Evolutionary conservation across 92 coral and sea anemone species (phyloP).

Genomic region (Blastomussa wellsi): DNA sequence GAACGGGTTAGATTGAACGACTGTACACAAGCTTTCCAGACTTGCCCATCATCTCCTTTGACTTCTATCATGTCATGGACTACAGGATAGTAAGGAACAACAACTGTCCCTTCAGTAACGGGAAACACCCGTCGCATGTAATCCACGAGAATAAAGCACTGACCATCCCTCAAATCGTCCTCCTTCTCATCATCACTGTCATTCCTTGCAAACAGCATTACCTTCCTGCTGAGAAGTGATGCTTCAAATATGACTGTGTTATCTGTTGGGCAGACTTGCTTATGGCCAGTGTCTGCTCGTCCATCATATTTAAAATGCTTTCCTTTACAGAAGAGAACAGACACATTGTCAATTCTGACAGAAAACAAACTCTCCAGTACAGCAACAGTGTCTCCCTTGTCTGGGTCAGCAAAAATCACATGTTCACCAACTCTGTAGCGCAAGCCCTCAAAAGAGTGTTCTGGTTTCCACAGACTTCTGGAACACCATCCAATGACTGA

Average conservation of each 20-base stretch:
- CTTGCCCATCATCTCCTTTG: conserved; percentile 60
- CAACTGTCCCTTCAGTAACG: conserved; percentile 66
- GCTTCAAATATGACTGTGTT: conserved; percentile 59
- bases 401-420: too few species aligned
- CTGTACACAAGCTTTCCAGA: conserved; percentile 64
- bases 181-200: conserved; percentile 27
- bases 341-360: too few species aligned
- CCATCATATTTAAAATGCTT: too few species aligned
- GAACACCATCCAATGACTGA: too few species aligned
- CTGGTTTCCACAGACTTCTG: too few species aligned
- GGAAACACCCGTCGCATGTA: conserved; percentile 71
- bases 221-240: conserved; percentile 66
- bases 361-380: too few species aligned
- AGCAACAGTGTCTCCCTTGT: too few species aligned
- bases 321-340: too few species aligned
- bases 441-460: too few species aligned
- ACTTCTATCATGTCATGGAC: conserved; percentile 65
- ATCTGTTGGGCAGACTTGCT: conserved; percentile 53
- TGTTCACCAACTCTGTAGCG: too few species aligned
- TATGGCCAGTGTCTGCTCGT: too few species aligned
- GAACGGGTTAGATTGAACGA: conserved; percentile 39
- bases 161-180: conserved; percentile 12
- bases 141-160: conserved; percentile 52
- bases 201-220: conserved; percentile 55
- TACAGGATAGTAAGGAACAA: conserved; percentile 62